Conservation (phyloP, 2,113 vertebrate species). For the Erinaceus europaeus region DNA sequence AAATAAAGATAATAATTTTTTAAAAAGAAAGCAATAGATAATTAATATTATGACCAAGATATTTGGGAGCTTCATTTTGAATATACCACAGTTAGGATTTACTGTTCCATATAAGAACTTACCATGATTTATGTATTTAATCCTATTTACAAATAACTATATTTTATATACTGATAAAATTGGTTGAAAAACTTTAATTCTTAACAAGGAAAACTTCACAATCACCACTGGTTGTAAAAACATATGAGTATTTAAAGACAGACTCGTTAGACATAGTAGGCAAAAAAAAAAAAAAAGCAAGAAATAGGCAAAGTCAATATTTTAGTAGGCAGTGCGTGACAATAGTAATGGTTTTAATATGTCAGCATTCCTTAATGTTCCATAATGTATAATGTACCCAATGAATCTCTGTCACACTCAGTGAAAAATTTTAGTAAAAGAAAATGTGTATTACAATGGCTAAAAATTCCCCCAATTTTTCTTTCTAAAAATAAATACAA, state of each 20-base stretch:
- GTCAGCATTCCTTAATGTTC: background rate
- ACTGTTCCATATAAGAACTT: too few species aligned
- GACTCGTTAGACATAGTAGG: background rate
- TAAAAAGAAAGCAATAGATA: too few species aligned
- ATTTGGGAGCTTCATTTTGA: too few species aligned
- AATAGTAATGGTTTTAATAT: slow-evolving; percentile 9
- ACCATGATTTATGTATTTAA: too few species aligned
- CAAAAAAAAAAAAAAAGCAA: slow-evolving; percentile 28
- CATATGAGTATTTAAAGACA: background rate
- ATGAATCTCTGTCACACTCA: slow-evolving; percentile 28
- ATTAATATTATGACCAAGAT: too few species aligned
- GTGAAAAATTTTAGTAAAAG: slow-evolving; percentile 48
- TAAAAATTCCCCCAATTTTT: slow-evolving; percentile 51
- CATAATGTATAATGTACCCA: too few species aligned
- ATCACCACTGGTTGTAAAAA: background rate
- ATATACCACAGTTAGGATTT: too few species aligned
- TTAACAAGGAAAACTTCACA: background rate
- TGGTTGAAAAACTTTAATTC: too few species aligned
- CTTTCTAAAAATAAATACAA: slow-evolving; percentile 45
- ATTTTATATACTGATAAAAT: too few species aligned
- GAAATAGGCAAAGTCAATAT: background rate
- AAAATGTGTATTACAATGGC: slow-evolving; percentile 14
- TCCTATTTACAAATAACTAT: too few species aligned
- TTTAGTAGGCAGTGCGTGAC: background rate
- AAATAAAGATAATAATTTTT: too few species aligned